phyloP scores from a whole-genome alignment of 2,888 invertebrate species.

The Chrysolina oricalcia region DNA sequence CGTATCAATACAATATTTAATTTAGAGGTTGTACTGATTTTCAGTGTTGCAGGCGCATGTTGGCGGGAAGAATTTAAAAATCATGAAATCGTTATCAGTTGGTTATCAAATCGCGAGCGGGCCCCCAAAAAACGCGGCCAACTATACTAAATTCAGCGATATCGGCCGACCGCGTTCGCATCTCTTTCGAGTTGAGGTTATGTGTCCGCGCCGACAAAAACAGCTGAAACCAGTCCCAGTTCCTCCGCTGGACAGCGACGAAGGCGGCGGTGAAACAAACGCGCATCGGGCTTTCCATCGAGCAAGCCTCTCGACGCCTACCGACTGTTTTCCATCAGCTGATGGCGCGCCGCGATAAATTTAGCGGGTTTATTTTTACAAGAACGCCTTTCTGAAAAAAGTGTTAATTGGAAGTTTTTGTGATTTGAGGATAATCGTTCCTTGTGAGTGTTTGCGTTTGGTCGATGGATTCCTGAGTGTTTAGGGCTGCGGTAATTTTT shows the following conservation, averaged over 20 bases:
- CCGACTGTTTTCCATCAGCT: constrained; percentile 41
- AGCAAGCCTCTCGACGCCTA: constrained; percentile 35
- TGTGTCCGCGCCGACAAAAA: constrained; percentile 41
- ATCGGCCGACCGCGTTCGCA: constrained; percentile 32
- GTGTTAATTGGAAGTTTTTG: constrained; percentile 43
- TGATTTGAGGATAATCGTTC: constrained; percentile 31
- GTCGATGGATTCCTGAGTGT: constrained; percentile 23
- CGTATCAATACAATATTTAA: no score
- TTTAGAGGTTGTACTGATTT: no score
- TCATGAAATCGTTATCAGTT: background rate
- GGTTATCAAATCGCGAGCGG: background rate
- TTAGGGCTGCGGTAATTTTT: constrained; percentile 36
- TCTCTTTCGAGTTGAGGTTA: constrained; percentile 49
- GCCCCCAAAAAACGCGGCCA: background rate
- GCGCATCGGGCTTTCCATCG: constrained; percentile 47
- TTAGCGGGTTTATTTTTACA: constrained; percentile 64
- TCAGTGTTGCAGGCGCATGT: no score
- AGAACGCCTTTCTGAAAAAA: constrained; percentile 56
- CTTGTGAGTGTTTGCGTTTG: constrained; percentile 29
- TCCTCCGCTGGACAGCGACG: constrained; percentile 30
- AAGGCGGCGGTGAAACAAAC: constrained; percentile 31
- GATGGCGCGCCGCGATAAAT: constrained; percentile 55
- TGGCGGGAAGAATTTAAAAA: no score
- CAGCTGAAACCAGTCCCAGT: constrained; percentile 35
- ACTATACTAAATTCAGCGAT: constrained; percentile 32